phyloP scores from a whole-genome alignment of 2,888 invertebrate species.

The Caenorhabditis sp. region DNA sequence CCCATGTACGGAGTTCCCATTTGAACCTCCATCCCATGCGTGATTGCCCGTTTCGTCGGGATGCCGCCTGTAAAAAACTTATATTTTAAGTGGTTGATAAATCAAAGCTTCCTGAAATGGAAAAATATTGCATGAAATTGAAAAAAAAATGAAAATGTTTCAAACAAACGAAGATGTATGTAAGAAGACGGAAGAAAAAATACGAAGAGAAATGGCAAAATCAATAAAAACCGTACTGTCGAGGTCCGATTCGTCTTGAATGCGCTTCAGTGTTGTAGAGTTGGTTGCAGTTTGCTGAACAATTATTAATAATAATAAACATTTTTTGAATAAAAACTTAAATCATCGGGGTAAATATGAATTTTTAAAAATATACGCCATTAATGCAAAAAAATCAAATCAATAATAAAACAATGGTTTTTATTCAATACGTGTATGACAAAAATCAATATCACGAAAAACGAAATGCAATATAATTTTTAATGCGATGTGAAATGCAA shows the following conservation, averaged over 20 bases:
- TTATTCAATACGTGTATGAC: not conserved
- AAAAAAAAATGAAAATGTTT: not conserved
- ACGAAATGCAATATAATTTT: too few species aligned
- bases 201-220: not conserved
- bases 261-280: conserved; percentile 33
- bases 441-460: too few species aligned
- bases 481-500: not conserved
- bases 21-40: conserved; percentile 30
- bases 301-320: conserved; percentile 5
- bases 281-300: conserved; percentile 21
- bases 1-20: conserved; percentile 11
- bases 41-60: conserved; percentile 47
- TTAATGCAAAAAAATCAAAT: not conserved
- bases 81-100: not conserved
- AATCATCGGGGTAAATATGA: not conserved
- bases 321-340: not conserved
- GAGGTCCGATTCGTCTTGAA: conserved; percentile 19
- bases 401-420: not conserved
- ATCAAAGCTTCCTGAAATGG: not conserved
- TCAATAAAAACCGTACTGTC: conserved; percentile 9
- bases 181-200: conserved; percentile 5
- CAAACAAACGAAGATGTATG: not conserved
- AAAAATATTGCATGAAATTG: not conserved
- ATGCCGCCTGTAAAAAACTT: conserved; percentile 26
- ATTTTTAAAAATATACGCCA: not conserved